phyloP scores from a whole-genome alignment of 2,797 vertebrate genomes.

The Pteronotus mesoamericanus region DNA sequence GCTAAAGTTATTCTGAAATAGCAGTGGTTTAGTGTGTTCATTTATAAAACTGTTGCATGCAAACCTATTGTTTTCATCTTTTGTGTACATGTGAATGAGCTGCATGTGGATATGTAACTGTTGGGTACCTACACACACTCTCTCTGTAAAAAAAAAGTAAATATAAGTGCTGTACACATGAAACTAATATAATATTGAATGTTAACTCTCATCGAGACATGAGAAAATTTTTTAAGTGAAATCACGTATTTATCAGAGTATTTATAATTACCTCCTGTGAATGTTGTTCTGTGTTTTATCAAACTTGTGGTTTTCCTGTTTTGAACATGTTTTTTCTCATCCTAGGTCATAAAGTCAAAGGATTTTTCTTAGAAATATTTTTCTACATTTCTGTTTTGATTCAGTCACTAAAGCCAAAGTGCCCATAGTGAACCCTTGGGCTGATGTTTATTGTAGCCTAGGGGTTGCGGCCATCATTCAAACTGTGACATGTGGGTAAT shows the following conservation, averaged over 20 bases:
- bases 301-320: neutral
- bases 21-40: slow-evolving; percentile 4
- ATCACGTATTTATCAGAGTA: neutral
- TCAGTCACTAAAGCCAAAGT: neutral
- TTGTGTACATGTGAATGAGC: slow-evolving; percentile 47
- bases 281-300: neutral
- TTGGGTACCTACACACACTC: neutral
- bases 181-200: neutral
- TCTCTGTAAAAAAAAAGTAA: neutral
- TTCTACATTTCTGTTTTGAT: neutral
- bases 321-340: neutral
- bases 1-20: neutral
- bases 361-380: neutral
- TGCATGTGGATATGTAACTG: slow-evolving; percentile 71
- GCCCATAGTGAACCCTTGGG: neutral
- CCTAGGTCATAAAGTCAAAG: neutral
- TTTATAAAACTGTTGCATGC: slow-evolving; percentile 75
- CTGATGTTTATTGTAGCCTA: neutral
- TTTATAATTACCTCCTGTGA: neutral
- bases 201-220: too few species aligned
- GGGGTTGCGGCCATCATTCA: neutral
- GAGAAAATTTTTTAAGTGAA: too few species aligned
- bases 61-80: slow-evolving; percentile 53
- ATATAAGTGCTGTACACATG: neutral
- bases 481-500: neutral